A percentile compares a stretch with the other conserved stretches of the same genome.
Conservation (phyloP, 1,140 invertebrate species). For the Galleria mellonella region DNA sequence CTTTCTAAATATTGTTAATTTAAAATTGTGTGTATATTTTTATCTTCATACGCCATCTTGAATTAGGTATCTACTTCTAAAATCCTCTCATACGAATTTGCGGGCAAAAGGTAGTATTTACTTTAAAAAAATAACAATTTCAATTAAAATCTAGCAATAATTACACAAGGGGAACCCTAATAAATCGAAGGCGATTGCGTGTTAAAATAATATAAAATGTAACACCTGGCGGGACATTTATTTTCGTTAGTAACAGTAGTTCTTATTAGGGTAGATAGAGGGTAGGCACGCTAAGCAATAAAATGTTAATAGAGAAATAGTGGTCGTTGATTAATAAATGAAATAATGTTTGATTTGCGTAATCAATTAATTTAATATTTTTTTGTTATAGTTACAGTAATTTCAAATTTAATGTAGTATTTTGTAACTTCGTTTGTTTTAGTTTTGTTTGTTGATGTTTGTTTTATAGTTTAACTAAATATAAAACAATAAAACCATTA, state of each 20-base stretch:
- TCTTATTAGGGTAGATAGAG: conserved; percentile 47
- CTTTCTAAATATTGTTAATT: too few relatives aligned
- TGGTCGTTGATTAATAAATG: conserved; percentile 27
- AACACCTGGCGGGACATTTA: conserved; percentile 51
- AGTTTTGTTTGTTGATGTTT: not conserved
- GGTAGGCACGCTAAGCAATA: conserved; percentile 42
- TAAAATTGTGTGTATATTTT: too few relatives aligned
- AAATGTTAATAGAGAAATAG: conserved; percentile 45
- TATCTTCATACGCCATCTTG: too few relatives aligned
- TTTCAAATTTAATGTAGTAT: too few relatives aligned
- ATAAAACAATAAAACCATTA: too few relatives aligned
- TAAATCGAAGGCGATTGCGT: conserved; percentile 45
- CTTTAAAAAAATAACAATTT: too few relatives aligned
- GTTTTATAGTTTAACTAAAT: too few relatives aligned
- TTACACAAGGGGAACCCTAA: conserved; percentile 10
- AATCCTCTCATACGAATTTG: too few relatives aligned
- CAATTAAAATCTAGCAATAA: too few relatives aligned
- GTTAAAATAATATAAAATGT: conserved; percentile 53
- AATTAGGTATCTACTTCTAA: too few relatives aligned
- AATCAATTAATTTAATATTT: not conserved
- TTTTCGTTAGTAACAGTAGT: conserved; percentile 49
- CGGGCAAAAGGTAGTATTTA: too few relatives aligned
- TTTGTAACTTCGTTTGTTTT: not conserved
- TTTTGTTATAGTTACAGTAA: not conserved
- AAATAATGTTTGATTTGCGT: not conserved